Conservation (phyloP, 2,113 vertebrate species). For the Rhinopithecus roxellana region DNA sequence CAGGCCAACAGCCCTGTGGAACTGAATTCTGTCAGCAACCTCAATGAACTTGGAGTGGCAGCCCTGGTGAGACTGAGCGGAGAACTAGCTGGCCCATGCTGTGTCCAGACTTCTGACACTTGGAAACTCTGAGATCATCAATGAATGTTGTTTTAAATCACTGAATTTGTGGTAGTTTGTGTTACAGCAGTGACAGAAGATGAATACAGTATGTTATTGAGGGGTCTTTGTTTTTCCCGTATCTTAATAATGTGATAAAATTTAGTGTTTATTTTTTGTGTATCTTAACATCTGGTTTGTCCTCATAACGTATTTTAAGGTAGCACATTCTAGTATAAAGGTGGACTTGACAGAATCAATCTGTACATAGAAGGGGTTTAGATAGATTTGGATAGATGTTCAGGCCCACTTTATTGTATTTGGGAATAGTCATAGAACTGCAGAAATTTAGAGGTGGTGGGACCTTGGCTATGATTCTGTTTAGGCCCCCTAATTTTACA, state of each 20-base stretch:
- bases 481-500: background rate
- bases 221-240: background rate
- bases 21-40: background rate
- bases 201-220: background rate
- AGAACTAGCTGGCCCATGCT: background rate
- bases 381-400: background rate
- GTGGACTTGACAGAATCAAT: background rate
- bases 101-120: background rate
- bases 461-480: background rate
- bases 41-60: background rate
- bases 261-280: background rate
- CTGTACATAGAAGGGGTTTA: background rate
- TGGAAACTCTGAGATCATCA: background rate
- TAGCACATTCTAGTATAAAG: background rate
- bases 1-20: background rate
- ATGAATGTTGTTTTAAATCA: background rate
- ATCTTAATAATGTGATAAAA: background rate
- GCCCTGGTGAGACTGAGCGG: background rate
- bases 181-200: background rate
- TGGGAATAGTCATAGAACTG: background rate
- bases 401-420: background rate
- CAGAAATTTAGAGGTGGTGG: background rate
- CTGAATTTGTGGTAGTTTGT: background rate
- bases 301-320: background rate
- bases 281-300: background rate